These are phyloP conservation scores for Lepidocyrtinus sp. DNA, from an alignment of 2,888 invertebrate species.

Conservation along the genomic window DNA sequence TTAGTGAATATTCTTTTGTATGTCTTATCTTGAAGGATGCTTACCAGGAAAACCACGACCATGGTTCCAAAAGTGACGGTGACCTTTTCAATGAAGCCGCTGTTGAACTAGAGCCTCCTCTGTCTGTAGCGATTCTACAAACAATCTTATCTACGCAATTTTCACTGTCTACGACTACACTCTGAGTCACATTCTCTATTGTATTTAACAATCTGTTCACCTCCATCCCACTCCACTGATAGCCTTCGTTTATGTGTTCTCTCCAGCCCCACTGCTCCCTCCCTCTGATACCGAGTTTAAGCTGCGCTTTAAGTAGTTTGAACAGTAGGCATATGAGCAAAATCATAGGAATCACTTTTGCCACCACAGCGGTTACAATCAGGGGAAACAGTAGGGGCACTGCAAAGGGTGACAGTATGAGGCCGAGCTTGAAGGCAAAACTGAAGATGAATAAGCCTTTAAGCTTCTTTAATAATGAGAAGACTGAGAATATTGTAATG, in stretches of 20 bases:
- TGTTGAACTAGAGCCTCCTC: neutral
- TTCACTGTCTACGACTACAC: slow-evolving; percentile 21
- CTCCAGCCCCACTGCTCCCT: slow-evolving; percentile 18
- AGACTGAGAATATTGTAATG: slow-evolving; percentile 38
- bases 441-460: slow-evolving; percentile 43
- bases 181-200: slow-evolving; percentile 28
- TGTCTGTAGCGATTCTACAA: slow-evolving; percentile 20
- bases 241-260: slow-evolving; percentile 4
- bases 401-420: slow-evolving; percentile 53
- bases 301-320: slow-evolving; percentile 50
- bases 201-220: slow-evolving; percentile 23
- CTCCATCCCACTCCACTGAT: neutral
- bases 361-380: slow-evolving; percentile 40
- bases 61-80: neutral
- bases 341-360: slow-evolving; percentile 54
- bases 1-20: neutral
- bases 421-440: slow-evolving; percentile 58
- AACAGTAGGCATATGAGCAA: slow-evolving; percentile 51
- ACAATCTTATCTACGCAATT: slow-evolving; percentile 45
- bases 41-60: neutral
- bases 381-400: slow-evolving; percentile 55
- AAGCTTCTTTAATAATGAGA: slow-evolving; percentile 47
- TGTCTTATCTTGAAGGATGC: neutral
- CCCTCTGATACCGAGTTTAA: slow-evolving; percentile 37
- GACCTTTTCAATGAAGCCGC: neutral